phyloP scores from a whole-genome alignment of 2,888 invertebrate genomes.

The Apodemia hepburni region DNA sequence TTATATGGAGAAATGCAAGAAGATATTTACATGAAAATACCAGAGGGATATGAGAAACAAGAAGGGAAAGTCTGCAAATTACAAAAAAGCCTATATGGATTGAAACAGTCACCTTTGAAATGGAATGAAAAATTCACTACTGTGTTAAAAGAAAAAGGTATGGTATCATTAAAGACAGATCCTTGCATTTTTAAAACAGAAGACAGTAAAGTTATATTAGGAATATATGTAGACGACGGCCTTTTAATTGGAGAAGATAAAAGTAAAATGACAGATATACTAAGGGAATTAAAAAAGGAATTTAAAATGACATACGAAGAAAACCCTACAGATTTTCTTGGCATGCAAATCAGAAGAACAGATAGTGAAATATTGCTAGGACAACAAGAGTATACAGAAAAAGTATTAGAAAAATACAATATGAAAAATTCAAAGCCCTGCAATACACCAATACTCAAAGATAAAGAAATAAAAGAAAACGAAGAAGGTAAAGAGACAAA shows the following conservation, averaged over 20 bases:
- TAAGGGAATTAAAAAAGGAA: neutral
- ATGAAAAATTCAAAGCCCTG: neutral
- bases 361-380: neutral
- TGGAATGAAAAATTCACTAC: slow-evolving; percentile 18
- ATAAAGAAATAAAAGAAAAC: too few species aligned
- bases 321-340: neutral
- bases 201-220: neutral
- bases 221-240: slow-evolving; percentile 16
- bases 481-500: neutral
- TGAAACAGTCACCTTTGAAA: slow-evolving; percentile 19
- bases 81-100: slow-evolving; percentile 25
- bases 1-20: slow-evolving; percentile 19
- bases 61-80: slow-evolving; percentile 26
- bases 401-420: neutral
- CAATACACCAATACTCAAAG: neutral
- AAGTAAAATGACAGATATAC: neutral
- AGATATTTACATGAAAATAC: slow-evolving; percentile 16
- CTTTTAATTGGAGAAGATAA: neutral
- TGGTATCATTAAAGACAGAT: neutral
- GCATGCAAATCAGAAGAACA: neutral
- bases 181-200: slow-evolving; percentile 11
- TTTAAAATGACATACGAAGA: neutral
- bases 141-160: neutral
- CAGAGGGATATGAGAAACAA: slow-evolving; percentile 20
- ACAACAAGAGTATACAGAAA: neutral